Conservation (phyloP, 2,888 invertebrate genomes). For the Eumacrocentrus americanus region DNA sequence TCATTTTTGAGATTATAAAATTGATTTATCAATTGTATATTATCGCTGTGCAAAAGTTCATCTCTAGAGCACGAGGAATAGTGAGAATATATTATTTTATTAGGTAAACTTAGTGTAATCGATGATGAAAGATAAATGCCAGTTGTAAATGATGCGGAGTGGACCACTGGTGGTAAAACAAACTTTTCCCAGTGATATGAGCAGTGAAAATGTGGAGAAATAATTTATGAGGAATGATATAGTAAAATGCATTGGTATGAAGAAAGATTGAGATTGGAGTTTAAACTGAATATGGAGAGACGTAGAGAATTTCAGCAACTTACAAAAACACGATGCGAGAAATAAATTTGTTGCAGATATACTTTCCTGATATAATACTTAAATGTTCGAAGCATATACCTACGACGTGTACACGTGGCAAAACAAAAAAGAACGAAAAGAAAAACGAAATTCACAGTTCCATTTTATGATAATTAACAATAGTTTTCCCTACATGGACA, state of each 20-base stretch:
- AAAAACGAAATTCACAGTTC: conserved; percentile 22
- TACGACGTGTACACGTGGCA: conserved; percentile 36
- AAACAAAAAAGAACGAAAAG: conserved; percentile 37
- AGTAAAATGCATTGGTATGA: conserved; percentile 22
- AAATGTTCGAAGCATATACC: conserved; percentile 12
- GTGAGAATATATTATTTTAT: conserved; percentile 56
- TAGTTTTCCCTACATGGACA: conserved; percentile 25
- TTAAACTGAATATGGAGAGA: conserved; percentile 24
- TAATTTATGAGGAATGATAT: conserved; percentile 17
- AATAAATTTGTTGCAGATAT: conserved; percentile 14
- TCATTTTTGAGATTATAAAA: no score
- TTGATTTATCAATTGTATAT: conserved; percentile 17
- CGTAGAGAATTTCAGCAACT: conserved; percentile 25
- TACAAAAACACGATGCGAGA: conserved; percentile 13
- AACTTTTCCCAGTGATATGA: conserved; percentile 22
- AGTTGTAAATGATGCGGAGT: conserved; percentile 50
- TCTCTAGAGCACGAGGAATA: conserved; percentile 35
- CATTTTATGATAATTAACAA: conserved; percentile 11
- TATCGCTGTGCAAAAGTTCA: conserved; percentile 6
- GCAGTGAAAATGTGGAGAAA: conserved; percentile 5
- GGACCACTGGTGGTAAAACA: conserved; percentile 32
- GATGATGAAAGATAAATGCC: conserved; percentile 50
- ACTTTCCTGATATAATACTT: conserved; percentile 24
- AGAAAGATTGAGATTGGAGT: conserved; percentile 28
- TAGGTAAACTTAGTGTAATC: conserved; percentile 54